A percentile compares a stretch with the other conserved stretches of the same genome.
Evolutionary conservation across 2,888 invertebrate species (phyloP).

Genomic region (Alsophila aescularia): DNA sequence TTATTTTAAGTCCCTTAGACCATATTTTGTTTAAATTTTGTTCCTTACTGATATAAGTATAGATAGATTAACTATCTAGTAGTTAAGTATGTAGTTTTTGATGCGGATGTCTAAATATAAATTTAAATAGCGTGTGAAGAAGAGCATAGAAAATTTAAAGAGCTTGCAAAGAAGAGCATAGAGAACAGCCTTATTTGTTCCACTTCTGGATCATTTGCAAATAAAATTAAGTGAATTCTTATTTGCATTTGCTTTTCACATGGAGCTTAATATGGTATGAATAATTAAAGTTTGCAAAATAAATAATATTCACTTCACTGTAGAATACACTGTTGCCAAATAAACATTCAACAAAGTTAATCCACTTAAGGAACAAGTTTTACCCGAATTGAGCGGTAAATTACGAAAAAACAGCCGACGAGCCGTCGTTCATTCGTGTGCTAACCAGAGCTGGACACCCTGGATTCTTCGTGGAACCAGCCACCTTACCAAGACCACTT

Average conservation of each 20-base stretch:
- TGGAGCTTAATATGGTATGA: too few species aligned
- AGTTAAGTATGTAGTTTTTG: too few species aligned
- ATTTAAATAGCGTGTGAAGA: slow-evolving; percentile 11
- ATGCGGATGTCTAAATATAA: slow-evolving; percentile 17
- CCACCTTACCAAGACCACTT: slow-evolving; percentile 63
- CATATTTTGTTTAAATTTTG: too few species aligned
- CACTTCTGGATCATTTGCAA: slow-evolving; percentile 16
- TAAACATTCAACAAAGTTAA: slow-evolving; percentile 9
- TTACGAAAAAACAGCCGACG: slow-evolving; percentile 27
- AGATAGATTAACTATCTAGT: too few species aligned
- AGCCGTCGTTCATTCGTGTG: slow-evolving; percentile 29
- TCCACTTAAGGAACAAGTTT: slow-evolving; percentile 18
- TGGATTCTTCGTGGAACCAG: slow-evolving; percentile 75
- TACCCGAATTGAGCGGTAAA: slow-evolving; percentile 36
- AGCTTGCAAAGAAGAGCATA: slow-evolving; percentile 9
- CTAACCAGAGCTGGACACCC: slow-evolving; percentile 45
- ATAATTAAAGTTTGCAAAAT: background rate
- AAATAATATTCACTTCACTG: background rate
- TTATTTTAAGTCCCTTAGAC: too few species aligned
- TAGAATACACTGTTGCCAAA: background rate
- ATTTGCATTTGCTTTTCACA: background rate
- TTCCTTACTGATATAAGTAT: too few species aligned
- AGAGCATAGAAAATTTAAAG: slow-evolving; percentile 12
- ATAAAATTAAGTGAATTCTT: background rate
- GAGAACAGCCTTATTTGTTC: slow-evolving; percentile 1